Base-by-base conservation (phyloP, 2,888 invertebrate genomes). In the Latrodectus hesperus region DNA sequence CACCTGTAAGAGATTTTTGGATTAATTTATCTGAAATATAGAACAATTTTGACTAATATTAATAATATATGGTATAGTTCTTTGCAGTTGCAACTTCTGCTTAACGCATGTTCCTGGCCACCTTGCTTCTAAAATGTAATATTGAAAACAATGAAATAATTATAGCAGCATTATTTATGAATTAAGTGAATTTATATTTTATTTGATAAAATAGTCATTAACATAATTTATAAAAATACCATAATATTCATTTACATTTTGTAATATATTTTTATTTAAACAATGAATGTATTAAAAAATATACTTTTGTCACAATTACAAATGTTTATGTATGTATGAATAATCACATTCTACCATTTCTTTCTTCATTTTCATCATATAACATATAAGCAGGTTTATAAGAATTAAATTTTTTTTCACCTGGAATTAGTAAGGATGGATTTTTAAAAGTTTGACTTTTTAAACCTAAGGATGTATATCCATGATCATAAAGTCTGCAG, bases 401-500 rank as follows among this genome's bases (percentile, higher is more conserved):
- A 0, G 22, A n/a, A 16, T n/a, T 53, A 26, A 73, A 60, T 0
- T 77, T 65, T 55, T 53, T 78, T 9, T 55, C 9, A 22, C 67
- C 22, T 2, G 38, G n/a, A n/a, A 67, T 22, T 22, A 84, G 22
- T 16, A 84, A 73, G 4, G 55, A 17, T 10, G 73, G 67, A 73
- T 84, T 84, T 67, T 53, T 67, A 38, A 16, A 11, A n/a, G 78
- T 84, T 49, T 67, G 52, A 1, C 64, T 65, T 49, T 74, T 78
- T n/a, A 53, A 11, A 4, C 84, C 84, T 16, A 84, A 22, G n/a
- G 84, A 84, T 49, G 84, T 84, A 51, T 93, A 97, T 93, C 99
- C 99, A 91, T 94, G 92, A 92, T 99, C 96, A 92, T 99, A 99
- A 0, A 99, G 93, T 64, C 94, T 93, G 92, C 99, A 99, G 92